Conservation (phyloP, 2,888 invertebrate species). For the Octodonta nipae region DNA sequence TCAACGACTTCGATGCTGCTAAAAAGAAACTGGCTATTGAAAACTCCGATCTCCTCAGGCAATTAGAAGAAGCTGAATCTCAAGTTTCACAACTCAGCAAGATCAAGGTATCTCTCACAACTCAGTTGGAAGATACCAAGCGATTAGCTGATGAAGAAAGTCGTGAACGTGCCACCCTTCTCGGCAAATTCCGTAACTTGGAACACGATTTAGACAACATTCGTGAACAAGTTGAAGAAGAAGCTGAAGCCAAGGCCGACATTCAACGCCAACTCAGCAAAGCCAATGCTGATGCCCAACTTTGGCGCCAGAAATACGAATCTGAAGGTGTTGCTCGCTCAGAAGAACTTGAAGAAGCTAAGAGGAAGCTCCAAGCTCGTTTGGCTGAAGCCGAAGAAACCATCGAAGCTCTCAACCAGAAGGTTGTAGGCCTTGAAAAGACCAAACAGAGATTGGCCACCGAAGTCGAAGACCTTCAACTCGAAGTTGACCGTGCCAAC, state of each 20-base stretch:
- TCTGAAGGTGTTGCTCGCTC: constrained; percentile 90
- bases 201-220: constrained; percentile 98
- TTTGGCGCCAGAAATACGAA: constrained; percentile 98
- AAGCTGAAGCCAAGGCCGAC: constrained; percentile 97
- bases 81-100: constrained; percentile 93
- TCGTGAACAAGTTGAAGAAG: constrained; percentile 98
- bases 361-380: constrained; percentile 92
- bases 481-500: constrained; percentile 95
- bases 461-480: constrained; percentile 94
- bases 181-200: constrained; percentile 97
- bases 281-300: constrained; percentile 91
- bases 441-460: constrained; percentile 92
- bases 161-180: constrained; percentile 83
- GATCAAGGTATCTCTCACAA: constrained; percentile 89
- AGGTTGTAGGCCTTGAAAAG: constrained; percentile 93
- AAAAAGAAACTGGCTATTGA: constrained; percentile 97
- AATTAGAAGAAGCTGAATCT: constrained; percentile 97
- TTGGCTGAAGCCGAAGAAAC: constrained; percentile 94
- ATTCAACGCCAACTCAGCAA: constrained; percentile 97
- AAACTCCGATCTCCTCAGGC: constrained; percentile 90
- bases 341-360: constrained; percentile 88
- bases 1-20: constrained; percentile 91
- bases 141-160: constrained; percentile 93
- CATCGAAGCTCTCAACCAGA: constrained; percentile 94
- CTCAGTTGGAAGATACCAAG: constrained; percentile 96